Evolutionary conservation across 92 coral and sea anemone species (phyloP).

Genomic region (Epizoanthus fatuus): DNA sequence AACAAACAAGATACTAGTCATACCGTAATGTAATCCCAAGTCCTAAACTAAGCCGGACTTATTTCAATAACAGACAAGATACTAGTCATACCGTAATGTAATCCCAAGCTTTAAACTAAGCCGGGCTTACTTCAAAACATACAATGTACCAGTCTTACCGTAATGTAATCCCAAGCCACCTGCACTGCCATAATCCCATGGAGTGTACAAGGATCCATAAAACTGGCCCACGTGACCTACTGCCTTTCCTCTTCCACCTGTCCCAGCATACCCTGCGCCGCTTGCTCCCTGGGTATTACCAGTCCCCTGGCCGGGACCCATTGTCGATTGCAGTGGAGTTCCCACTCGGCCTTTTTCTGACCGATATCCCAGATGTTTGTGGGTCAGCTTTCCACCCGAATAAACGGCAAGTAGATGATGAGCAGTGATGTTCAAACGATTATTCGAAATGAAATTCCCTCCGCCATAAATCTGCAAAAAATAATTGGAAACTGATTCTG

Average conservation of each 20-base stretch:
- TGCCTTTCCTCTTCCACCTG: constrained; percentile 74
- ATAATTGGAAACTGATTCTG: neutral
- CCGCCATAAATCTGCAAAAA: constrained; percentile 77
- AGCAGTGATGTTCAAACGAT: constrained; percentile 73
- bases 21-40: no score
- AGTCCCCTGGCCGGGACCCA: constrained; percentile 78
- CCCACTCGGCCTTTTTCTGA: constrained; percentile 64
- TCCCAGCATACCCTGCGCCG: constrained; percentile 78
- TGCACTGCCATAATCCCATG: constrained; percentile 84
- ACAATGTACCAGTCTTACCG: constrained; percentile 44
- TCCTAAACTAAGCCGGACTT: no score
- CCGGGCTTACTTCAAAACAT: no score
- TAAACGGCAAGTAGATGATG: constrained; percentile 72
- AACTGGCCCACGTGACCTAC: constrained; percentile 61
- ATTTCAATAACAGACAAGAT: no score
- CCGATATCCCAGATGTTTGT: constrained; percentile 78
- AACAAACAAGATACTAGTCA: no score
- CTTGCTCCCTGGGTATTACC: constrained; percentile 62
- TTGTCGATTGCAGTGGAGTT: constrained; percentile 33
- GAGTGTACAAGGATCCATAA: constrained; percentile 76
- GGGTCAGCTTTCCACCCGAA: constrained; percentile 78
- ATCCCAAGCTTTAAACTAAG: no score
- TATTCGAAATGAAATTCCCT: constrained; percentile 76
- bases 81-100: no score
- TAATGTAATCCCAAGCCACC: constrained; percentile 81